Conservation (phyloP, 2,113 vertebrate genomes). For the Empidonax alnorum region DNA sequence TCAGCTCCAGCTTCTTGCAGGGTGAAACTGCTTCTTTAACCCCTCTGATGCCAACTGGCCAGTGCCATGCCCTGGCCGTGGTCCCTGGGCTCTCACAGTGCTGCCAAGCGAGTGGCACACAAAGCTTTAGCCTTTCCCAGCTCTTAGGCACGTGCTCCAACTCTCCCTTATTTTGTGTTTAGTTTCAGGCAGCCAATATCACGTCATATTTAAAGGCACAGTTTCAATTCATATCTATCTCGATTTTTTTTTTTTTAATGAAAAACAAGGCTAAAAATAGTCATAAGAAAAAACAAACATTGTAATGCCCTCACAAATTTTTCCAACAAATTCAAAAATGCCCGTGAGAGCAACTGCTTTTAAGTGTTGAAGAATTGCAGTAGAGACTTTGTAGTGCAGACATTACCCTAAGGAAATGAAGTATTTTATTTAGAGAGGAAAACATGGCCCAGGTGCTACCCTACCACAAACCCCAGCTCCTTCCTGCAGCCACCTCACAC, state of each 20-base stretch:
- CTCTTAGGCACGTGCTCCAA: not conserved
- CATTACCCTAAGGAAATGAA: not conserved
- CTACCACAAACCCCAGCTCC: not conserved
- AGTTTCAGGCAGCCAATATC: not conserved
- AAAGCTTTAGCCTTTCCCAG: not conserved
- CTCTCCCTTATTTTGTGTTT: not conserved
- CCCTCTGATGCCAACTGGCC: not conserved
- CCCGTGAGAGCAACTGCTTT: not conserved
- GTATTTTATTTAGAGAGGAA: not conserved
- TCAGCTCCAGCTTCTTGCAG: not conserved
- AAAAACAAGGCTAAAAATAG: constrained; percentile 31
- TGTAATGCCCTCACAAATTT: not conserved
- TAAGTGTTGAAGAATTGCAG: not conserved
- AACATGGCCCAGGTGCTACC: not conserved
- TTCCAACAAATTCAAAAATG: not conserved
- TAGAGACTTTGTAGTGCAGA: not conserved
- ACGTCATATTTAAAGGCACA: not conserved
- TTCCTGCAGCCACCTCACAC: not conserved
- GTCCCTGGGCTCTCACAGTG: not conserved
- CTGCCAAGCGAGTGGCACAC: not conserved
- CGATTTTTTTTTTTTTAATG: not conserved
- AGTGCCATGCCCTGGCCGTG: accelerated
- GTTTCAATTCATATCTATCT: not conserved
- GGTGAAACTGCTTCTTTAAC: not conserved
- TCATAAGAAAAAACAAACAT: not conserved